A percentile compares a stretch with the other conserved stretches of the same genome.
Evolutionary conservation across 2,797 vertebrate genomes (phyloP).

Genomic region (Poliocrania exsul): DNA sequence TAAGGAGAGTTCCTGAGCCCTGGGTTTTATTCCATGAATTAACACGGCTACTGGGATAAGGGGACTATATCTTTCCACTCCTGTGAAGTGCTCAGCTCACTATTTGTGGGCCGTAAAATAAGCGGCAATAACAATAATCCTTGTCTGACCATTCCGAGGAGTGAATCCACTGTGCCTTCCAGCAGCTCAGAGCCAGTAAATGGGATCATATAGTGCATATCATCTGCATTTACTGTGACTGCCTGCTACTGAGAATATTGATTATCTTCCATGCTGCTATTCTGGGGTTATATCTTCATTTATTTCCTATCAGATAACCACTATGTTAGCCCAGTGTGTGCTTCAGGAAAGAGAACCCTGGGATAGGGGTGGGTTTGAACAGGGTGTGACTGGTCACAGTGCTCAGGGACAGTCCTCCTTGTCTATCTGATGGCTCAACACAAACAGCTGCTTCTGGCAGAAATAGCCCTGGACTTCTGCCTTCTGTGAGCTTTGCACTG

Average conservation of each 20-base stretch:
- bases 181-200: constrained; percentile 13
- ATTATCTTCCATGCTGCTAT: neutral
- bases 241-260: neutral
- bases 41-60: neutral
- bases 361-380: neutral
- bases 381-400: neutral
- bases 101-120: constrained; percentile 28
- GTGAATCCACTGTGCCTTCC: neutral
- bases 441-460: neutral
- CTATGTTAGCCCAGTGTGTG: neutral
- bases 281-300: neutral
- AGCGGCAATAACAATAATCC: neutral
- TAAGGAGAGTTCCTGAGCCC: neutral
- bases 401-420: neutral
- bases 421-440: neutral
- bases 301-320: neutral
- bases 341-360: neutral
- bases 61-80: neutral
- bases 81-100: constrained; percentile 24
- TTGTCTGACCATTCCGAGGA: neutral
- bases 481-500: neutral
- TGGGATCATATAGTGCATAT: constrained; percentile 25
- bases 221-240: constrained; percentile 44
- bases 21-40: constrained; percentile 23
- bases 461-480: neutral